Evolutionary conservation across 2,797 vertebrate species (phyloP), one percentile per base, ranked within the genome.

Genomic region (Ficedula albicollis): DNA sequence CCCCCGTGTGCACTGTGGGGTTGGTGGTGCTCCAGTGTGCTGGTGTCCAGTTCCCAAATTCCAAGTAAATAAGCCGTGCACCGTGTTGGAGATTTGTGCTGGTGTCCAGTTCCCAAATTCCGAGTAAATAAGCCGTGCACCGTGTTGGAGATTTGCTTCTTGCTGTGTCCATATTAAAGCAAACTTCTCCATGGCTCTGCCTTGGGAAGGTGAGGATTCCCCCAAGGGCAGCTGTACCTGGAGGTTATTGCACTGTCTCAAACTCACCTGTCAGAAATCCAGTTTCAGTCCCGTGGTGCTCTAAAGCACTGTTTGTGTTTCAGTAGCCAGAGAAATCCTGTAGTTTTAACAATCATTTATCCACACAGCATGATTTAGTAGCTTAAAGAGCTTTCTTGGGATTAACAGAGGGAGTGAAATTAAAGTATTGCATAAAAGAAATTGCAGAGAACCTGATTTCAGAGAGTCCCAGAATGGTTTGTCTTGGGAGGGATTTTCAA

Each of bases 141-240:
- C 23, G 18, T 5, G 4, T 5, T 19, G 34, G 29, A 27, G 5
- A 16, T 5, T 7, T 1, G 1, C 4, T 66, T 54, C 1, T 2
- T 62, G 41, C 15, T 32, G 15, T 8, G 15, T 29, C 49, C 67
- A 11, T 14, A 11, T 41, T 15, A 15, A 82, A 79, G 15, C 8
- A 13, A 34, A 43, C 3, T 67, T 69, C 10, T 6, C 1, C 7
- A 2, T 7, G 19, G 17, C 48, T 73, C 11, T 43, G 25, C 55
- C 26, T n/a, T n/a, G 67, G 25, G 25, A 30, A 68, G 69, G 58
- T 43, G 32, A 62, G 43, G 29, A 10, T 41, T 48, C 29, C 25
- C 4, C 4, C 5, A 7, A 3, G 15, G 49, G 39, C 38, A 51
- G 36, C 64, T 5, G 1, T 11, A 5, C 41, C 34, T 83, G 54